Evolutionary conservation across 2,113 vertebrate species (phyloP), one percentile per base, ranked within the genome.

Genomic region (Merops nubicus): DNA sequence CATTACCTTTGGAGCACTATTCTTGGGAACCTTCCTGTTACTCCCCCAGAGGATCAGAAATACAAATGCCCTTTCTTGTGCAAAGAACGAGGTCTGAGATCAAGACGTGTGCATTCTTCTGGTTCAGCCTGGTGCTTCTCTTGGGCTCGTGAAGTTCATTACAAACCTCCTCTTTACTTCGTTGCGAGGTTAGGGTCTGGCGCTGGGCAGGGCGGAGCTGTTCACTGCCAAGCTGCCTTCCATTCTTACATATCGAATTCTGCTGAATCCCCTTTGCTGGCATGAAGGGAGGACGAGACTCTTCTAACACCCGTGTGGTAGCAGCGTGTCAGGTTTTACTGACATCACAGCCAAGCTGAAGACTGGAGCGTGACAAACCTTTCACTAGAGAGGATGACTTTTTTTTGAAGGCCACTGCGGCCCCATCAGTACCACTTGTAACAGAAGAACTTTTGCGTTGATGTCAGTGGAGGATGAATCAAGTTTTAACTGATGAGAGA

Each of bases 301-400:
- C 54, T 75, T 60, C 43, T 67, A 31, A 76, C 72, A 54, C 72
- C 54, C 31, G 0, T 85, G 87, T 95, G 85, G 87, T 79, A 85
- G 43, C 92, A 50, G 88, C 48, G 12, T 94, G 93, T 97, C 93
- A 95, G 95, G 83, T 96, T 96, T 89, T 97, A 94, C 96, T 94
- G 96, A 85, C 96, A 82, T 50, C 81, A 43, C 56, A 78, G 92
- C 92, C 67, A 42, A 73, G 80, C 4, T 75, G 83, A 93, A 60
- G 92, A 63, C 62, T 50, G 85, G 40, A 67, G 72, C 60, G 76
- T 81, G 60, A 78, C 80, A 95, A 45, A 92, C 64, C 80, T 75
- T 85, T 87, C 83, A 72, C 56, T 64, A 15, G 85, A 60, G 79
- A 89, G 59, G 72, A 64, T 89, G 90, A 22, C 81, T 77, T 45